Conservation (phyloP, 2,113 vertebrate genomes). For the Scortum barcoo region DNA sequence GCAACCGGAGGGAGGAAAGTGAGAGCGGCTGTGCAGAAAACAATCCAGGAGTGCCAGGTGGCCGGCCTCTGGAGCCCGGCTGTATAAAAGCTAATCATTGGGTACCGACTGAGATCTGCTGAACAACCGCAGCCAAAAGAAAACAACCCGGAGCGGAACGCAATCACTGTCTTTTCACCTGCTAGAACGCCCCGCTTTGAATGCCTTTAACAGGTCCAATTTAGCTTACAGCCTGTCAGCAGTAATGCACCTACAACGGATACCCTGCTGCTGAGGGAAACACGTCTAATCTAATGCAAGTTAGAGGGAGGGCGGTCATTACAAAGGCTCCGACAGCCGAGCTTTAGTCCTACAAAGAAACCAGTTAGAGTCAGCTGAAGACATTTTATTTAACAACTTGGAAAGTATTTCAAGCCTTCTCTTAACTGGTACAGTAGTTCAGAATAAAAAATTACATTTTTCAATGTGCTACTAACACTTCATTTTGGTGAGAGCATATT, state of each 20-base stretch:
- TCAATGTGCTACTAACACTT: not conserved
- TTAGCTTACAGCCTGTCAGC: slow-evolving; percentile 11
- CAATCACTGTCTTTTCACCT: slow-evolving; percentile 66
- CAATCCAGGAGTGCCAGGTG: slow-evolving; percentile 39
- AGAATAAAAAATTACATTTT: not conserved
- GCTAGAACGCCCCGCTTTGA: slow-evolving; percentile 21
- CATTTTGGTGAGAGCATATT: not conserved
- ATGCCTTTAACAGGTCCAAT: slow-evolving; percentile 33
- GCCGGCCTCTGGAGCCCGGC: slow-evolving; percentile 49
- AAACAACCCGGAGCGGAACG: slow-evolving; percentile 57
- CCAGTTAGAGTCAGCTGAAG: slow-evolving; percentile 16
- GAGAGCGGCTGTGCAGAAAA: slow-evolving; percentile 48
- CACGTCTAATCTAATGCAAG: slow-evolving; percentile 43
- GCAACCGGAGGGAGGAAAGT: slow-evolving; percentile 48
- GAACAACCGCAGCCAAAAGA: slow-evolving; percentile 38
- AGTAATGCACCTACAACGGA: slow-evolving; percentile 33
- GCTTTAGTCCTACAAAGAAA: slow-evolving; percentile 14
- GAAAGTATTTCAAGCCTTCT: slow-evolving; percentile 4
- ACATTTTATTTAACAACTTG: not conserved
- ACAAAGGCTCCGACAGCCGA: not conserved
- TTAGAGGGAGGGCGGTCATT: slow-evolving; percentile 44
- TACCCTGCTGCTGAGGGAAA: slow-evolving; percentile 48
- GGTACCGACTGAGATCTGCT: slow-evolving; percentile 38
- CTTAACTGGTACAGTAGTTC: not conserved
- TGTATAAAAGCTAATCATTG: slow-evolving; percentile 60